These are phyloP conservation scores for Prionailurus viverrinus DNA, from an alignment of 2,113 vertebrate species.

Conservation along the genomic window DNA sequence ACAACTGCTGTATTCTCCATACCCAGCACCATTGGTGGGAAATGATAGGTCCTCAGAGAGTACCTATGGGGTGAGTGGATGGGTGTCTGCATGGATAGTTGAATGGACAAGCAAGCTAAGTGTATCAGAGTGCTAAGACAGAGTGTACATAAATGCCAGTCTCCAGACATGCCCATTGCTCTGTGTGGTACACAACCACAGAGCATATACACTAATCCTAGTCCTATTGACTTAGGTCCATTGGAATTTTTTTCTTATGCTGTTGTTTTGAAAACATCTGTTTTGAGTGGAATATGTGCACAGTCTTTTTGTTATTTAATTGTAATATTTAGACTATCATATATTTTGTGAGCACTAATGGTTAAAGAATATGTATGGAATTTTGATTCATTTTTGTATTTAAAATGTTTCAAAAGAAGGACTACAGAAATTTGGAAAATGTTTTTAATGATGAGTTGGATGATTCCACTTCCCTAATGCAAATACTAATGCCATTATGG, in stretches of 20 bases:
- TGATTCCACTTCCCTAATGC: slow-evolving; percentile 43
- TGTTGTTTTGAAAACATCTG: not conserved
- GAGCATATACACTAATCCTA: too few species aligned
- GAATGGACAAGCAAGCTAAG: not conserved
- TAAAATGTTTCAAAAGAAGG: not conserved
- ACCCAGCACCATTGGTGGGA: not conserved
- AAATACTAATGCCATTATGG: not conserved
- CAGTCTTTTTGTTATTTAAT: not conserved
- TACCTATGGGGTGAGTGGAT: not conserved
- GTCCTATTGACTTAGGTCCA: not conserved
- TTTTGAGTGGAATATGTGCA: slow-evolving; percentile 28
- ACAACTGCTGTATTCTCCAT: not conserved
- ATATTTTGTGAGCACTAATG: not conserved
- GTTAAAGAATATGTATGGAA: slow-evolving; percentile 46
- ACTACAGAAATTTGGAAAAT: slow-evolving; percentile 23
- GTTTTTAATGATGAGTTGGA: slow-evolving; percentile 39
- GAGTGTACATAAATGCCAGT: not conserved
- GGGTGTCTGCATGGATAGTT: not conserved
- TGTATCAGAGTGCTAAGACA: not conserved
- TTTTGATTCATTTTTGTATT: slow-evolving; percentile 28
- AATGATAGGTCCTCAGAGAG: not conserved
- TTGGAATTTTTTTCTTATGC: not conserved
- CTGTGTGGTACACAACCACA: not conserved
- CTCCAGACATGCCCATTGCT: not conserved
- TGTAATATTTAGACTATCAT: not conserved